These are phyloP conservation scores for Sciurus carolinensis DNA, from an alignment of 2,797 vertebrate species.

Conservation along the genomic window DNA sequence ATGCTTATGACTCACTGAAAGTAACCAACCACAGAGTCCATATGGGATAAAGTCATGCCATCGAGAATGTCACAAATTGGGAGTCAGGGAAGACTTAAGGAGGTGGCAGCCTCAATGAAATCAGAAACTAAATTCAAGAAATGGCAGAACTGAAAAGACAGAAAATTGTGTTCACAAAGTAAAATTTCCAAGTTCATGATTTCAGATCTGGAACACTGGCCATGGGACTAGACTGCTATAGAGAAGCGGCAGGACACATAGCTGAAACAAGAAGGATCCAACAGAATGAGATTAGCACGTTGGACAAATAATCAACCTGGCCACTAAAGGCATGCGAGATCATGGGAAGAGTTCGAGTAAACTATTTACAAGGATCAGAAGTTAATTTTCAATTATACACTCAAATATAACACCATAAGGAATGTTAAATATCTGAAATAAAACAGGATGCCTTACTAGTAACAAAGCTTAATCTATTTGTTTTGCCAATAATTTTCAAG, in stretches of 20 bases:
- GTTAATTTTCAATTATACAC: neutral
- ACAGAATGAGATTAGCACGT: neutral
- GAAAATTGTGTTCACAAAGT: conserved; percentile 17
- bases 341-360: neutral
- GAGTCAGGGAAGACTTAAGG: neutral
- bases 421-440: conserved; percentile 28
- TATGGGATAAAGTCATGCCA: neutral
- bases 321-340: neutral
- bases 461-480: neutral
- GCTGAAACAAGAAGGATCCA: neutral
- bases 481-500: conserved; percentile 57
- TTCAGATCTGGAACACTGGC: neutral
- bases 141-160: conserved; percentile 13
- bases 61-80: neutral
- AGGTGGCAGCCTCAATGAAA: neutral
- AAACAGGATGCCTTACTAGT: conserved; percentile 51
- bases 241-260: neutral
- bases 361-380: neutral
- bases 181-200: neutral
- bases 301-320: neutral
- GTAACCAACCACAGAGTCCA: conserved; percentile 22
- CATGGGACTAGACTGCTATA: neutral
- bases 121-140: conserved; percentile 20
- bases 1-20: neutral
- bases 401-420: neutral